These are phyloP conservation scores for Vulpes ferrilata DNA, from an alignment of 2,113 vertebrate species.

Conservation along the genomic window DNA sequence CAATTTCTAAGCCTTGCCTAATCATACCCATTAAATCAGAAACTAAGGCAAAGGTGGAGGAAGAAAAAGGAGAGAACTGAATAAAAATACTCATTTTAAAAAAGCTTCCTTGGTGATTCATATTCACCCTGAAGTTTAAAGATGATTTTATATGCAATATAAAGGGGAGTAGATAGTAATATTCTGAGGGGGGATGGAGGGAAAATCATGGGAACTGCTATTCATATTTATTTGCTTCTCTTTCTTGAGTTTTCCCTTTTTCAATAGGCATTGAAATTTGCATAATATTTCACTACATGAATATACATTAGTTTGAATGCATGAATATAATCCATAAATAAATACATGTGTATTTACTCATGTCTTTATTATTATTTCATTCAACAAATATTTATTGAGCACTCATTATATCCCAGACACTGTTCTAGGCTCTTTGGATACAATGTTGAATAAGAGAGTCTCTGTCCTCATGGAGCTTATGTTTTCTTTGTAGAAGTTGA, in stretches of 20 bases:
- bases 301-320: constrained; percentile 59
- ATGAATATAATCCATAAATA: constrained; percentile 57
- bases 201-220: background rate
- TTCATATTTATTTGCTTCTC: constrained; percentile 59
- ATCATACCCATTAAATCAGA: constrained; percentile 62
- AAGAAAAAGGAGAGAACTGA: background rate
- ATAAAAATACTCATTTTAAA: constrained; percentile 50
- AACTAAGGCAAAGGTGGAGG: constrained; percentile 56
- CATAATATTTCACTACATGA: constrained; percentile 51
- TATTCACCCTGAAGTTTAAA: constrained; percentile 53
- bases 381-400: background rate
- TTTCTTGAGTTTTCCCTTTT: constrained; percentile 49
- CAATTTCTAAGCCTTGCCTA: constrained; percentile 37
- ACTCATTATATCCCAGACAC: background rate
- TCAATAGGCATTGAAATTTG: constrained; percentile 46
- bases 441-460: background rate
- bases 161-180: constrained; percentile 20
- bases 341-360: background rate
- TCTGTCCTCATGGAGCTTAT: background rate
- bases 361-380: constrained; percentile 19
- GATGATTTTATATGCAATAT: constrained; percentile 47
- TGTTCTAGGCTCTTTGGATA: background rate
- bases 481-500: background rate
- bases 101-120: constrained; percentile 47
- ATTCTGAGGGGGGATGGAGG: background rate